Evolutionary conservation across 2,888 invertebrate species (phyloP), one percentile per base, ranked within the genome.

Genomic region (Folsomia manolachei): DNA sequence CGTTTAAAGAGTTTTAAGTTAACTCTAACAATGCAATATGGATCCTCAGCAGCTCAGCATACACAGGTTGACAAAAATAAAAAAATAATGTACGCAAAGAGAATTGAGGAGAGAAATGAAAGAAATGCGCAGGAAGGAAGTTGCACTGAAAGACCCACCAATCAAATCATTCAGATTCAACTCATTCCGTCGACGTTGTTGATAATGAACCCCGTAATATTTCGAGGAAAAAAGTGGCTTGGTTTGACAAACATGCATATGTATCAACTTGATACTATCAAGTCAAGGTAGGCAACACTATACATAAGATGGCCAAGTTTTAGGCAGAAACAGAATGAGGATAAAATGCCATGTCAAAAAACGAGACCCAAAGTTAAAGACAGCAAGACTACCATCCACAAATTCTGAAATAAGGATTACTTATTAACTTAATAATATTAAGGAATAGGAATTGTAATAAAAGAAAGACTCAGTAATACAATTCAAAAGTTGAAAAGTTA

Each of bases 151-250:
- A 64, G 27, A 27, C 27, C 61, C 65, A 63, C 71, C 71, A 71
- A 71, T 71, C 66, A 71, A 71, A 71, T 71, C 66, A 71, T 70
- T 70, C 70, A 70, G 64, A 64, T 71, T 61, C 62, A 51, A 51
- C 60, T 61, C 25, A 27, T 19, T 63, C 52, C 1, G 63, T 51
- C 27, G 27, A 51, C 1, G 56, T 63, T n/a, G 53, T 27, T 18
- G 39, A 53, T 51, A 70, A 25, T 53, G 52, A 52, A 69, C 63
- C 56, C 52, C 63, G n/a, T 14, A 14, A 9, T 14, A 39, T 39
- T 39, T 39, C 14, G 39, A 39, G 39, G 39, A 14, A 14, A 39
- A 39, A 39, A 9, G 39, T 39, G 14, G 4, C 7, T 39, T 9
- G 39, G 4, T 39, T 14, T 39, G n/a, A n/a, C 39, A 39, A 39